A percentile compares a stretch with the other conserved stretches of the same genome.
phyloP scores from a whole-genome alignment of 2,888 invertebrate species.

The Lamproptera curius region DNA sequence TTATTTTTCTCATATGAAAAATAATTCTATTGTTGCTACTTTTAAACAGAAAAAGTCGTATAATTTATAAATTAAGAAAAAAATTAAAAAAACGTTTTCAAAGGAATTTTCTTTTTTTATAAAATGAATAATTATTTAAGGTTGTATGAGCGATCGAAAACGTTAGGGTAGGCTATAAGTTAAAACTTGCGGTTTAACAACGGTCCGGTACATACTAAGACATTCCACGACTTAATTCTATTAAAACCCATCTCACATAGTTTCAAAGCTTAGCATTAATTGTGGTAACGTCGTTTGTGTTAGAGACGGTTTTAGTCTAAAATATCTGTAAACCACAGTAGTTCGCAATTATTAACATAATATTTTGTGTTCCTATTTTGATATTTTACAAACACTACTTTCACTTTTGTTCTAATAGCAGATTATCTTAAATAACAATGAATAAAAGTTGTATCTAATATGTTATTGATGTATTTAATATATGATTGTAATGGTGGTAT shows the following conservation, averaged over 20 bases:
- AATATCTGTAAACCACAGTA: background rate
- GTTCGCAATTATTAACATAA: background rate
- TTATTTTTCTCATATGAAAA: too few relatives aligned
- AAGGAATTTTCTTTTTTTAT: background rate
- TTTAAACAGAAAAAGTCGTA: too few relatives aligned
- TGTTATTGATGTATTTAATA: too few relatives aligned
- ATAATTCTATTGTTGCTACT: too few relatives aligned
- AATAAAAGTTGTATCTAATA: too few relatives aligned
- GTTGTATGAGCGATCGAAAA: conserved; percentile 1
- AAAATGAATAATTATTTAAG: too few relatives aligned
- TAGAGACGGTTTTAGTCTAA: conserved; percentile 1
- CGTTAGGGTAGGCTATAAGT: conserved; percentile 3
- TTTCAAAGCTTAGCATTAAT: conserved; percentile 20
- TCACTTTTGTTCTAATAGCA: too few relatives aligned
- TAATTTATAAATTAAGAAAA: too few relatives aligned
- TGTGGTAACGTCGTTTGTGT: conserved; percentile 14
- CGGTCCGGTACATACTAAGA: conserved; percentile 7
- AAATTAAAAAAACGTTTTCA: background rate
- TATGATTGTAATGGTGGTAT: too few relatives aligned
- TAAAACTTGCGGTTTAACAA: conserved; percentile 13
- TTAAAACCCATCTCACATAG: conserved; percentile 20
- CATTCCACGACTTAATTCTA: conserved; percentile 19
- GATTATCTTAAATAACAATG: too few relatives aligned
- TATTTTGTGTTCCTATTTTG: too few relatives aligned
- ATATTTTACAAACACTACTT: too few relatives aligned